Evolutionary conservation across 2,888 invertebrate genomes (phyloP), one percentile per base, ranked within the genome.

Genomic region (Drosophila sordidula): DNA sequence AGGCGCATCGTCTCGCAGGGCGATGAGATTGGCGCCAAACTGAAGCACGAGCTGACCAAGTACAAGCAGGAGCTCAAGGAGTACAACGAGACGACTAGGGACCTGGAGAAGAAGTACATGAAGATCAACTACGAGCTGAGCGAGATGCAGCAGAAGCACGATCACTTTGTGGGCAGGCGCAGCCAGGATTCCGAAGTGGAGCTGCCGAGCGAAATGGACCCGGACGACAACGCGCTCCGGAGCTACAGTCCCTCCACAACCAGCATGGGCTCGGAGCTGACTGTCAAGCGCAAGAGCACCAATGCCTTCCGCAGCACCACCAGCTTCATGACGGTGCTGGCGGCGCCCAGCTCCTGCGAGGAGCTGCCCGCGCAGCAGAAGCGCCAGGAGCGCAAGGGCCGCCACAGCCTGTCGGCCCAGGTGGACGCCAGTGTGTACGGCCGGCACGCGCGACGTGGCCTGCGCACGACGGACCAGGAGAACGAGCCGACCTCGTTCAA

Each of bases 131-230:
- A 67, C 8, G 90, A 91, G 66, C 77, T 91, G n/a, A 83, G 70
- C 49, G 89, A 90, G 66, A 86, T 91, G 82, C 89, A 91, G 56
- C 79, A 87, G 55, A 90, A 90, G 34, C 91, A 91, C 45, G 79
- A 85, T 5, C 69, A 80, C 3, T 84, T 89, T 12, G 77, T 83
- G 3, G 66, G 51, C n/a, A 77, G 69, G 1, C 71, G 82, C 4
- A 69, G 67, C 52, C 3, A 32, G 34, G 18, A 18, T 8, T 36
- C 62, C 3, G 63, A 64, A 2, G 3, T 18, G 56, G 62, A 71
- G 9, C 12, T 25, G 8, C 49, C 55, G 3, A 45, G 34, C 45
- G 76, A 62, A 25, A n/a, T 50, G 34, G 71, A 74, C 4, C 22
- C 32, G 0, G 75, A 62, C 2, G 70, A 52, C 1, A 47, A 59